phyloP scores from a whole-genome alignment of 2,888 invertebrate species.

The Iselma pallidipennis region DNA sequence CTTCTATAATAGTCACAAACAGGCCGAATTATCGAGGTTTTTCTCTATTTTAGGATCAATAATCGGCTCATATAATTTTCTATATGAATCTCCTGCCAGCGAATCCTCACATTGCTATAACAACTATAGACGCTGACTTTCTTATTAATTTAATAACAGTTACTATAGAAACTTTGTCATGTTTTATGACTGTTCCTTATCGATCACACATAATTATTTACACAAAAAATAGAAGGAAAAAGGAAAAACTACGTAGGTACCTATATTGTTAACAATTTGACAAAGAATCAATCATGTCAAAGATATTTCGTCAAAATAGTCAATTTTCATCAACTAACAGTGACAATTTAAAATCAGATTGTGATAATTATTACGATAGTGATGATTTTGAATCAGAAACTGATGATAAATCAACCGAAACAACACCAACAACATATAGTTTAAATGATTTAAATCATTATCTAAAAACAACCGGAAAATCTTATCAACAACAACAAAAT shows the following conservation, averaged over 20 bases:
- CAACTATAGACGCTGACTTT: not conserved
- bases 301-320: not conserved
- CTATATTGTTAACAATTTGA: no score
- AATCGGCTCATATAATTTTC: no score
- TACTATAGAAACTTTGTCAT: conserved; percentile 26
- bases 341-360: not conserved
- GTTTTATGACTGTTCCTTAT: conserved; percentile 16
- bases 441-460: not conserved
- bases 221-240: not conserved
- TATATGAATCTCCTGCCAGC: no score
- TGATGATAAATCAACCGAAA: not conserved
- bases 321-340: no score
- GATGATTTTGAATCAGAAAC: conserved; percentile 19
- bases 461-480: not conserved
- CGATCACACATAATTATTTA: conserved; percentile 8
- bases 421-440: not conserved
- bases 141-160: conserved; percentile 3
- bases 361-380: conserved; percentile 16
- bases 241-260: no score
- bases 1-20: no score
- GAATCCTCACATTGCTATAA: not conserved
- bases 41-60: no score
- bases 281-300: no score
- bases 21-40: no score
- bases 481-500: conserved; percentile 21